Evolutionary conservation across 2,113 vertebrate species (phyloP).

Genomic region (Gracilinanus agilis): DNA sequence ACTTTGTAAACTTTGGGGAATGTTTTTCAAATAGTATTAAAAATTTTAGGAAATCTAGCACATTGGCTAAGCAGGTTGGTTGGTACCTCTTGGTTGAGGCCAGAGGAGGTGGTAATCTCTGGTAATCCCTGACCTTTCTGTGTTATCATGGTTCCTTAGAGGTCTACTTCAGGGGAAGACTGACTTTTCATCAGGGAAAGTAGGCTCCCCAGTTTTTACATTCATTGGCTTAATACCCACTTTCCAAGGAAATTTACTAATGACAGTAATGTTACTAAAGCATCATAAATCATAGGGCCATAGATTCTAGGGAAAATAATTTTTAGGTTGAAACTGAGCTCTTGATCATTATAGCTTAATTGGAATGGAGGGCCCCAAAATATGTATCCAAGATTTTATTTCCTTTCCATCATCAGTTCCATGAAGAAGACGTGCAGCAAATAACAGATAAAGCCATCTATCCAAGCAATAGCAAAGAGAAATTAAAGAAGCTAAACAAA

Average conservation of each 20-base stretch:
- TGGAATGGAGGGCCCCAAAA: no score
- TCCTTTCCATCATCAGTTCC: no score
- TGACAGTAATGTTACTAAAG: neutral
- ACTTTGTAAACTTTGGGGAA: neutral
- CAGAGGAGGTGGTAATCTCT: neutral
- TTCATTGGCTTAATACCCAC: neutral
- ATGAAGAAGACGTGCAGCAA: no score
- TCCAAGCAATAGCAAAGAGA: no score
- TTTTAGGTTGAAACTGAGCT: no score
- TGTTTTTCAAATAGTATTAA: neutral
- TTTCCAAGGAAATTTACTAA: neutral
- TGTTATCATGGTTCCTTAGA: neutral
- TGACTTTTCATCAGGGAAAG: neutral
- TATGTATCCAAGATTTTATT: no score
- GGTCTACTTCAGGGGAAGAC: neutral
- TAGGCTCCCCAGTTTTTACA: neutral
- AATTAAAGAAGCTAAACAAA: no score
- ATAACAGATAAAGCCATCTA: no score
- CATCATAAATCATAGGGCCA: neutral
- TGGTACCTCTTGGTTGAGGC: neutral
- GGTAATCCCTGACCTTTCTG: neutral
- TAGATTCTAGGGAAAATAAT: no score
- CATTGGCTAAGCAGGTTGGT: neutral
- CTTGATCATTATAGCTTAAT: no score
- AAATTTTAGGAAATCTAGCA: neutral